Evolutionary conservation across 2,113 vertebrate genomes (phyloP).

Genomic region (Raja brachyura): DNA sequence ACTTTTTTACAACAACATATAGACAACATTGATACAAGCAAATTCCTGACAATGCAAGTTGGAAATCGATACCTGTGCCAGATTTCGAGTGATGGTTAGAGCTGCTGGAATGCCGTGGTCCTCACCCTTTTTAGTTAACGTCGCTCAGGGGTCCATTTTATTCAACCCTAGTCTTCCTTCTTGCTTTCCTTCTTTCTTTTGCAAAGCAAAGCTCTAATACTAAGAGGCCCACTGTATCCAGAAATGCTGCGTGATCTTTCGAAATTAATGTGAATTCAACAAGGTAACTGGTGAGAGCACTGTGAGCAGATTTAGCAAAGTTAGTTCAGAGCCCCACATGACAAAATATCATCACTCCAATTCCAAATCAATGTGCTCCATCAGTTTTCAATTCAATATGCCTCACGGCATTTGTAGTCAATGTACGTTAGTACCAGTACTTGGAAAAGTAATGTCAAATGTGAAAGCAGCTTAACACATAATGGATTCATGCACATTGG

Average conservation of each 20-base stretch:
- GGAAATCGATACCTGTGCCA: background rate
- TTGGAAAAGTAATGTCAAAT: background rate
- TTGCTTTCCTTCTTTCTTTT: background rate
- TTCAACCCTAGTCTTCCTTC: background rate
- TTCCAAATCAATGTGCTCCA: background rate
- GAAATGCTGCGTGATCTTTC: too few relatives aligned
- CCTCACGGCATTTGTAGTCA: background rate
- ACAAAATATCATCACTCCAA: background rate
- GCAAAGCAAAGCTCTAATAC: background rate
- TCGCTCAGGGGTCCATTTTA: background rate
- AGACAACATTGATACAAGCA: slow-evolving; percentile 30
- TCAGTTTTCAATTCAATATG: background rate
- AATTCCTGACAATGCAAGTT: background rate
- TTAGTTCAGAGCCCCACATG: background rate
- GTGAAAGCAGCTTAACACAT: background rate
- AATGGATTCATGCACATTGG: background rate
- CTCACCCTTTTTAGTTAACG: background rate
- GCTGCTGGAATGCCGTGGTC: background rate
- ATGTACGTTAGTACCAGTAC: background rate
- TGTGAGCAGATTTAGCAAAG: background rate
- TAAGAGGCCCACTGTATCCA: background rate
- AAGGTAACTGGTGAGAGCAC: background rate
- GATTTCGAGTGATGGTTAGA: background rate
- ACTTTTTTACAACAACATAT: slow-evolving; percentile 26
- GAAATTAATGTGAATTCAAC: background rate